Evolutionary conservation across 2,888 invertebrate genomes (phyloP).

Genomic region (Rosalia funebris): DNA sequence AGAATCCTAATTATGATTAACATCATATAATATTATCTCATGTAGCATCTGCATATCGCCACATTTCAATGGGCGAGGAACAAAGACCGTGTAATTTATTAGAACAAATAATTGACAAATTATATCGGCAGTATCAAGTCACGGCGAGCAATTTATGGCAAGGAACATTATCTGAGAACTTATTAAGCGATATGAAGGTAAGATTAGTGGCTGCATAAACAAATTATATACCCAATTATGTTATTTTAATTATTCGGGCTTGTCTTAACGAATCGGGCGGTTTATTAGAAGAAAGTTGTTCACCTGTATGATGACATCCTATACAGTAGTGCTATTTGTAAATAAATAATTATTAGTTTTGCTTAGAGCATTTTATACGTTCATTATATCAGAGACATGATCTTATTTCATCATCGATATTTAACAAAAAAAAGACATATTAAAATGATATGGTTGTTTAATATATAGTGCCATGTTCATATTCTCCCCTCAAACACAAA

Average conservation of each 20-base stretch:
- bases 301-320: too few species aligned
- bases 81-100: slow-evolving; percentile 38
- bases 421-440: too few species aligned
- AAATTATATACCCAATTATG: slow-evolving; percentile 26
- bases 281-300: too few species aligned
- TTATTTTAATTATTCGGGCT: slow-evolving; percentile 19
- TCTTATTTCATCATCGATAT: too few species aligned
- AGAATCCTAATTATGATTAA: slow-evolving; percentile 3
- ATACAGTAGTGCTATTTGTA: too few species aligned
- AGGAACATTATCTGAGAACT: slow-evolving; percentile 26
- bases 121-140: slow-evolving; percentile 39
- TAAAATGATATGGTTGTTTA: too few species aligned
- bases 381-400: too few species aligned
- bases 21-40: too few species aligned
- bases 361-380: too few species aligned
- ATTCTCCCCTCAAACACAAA: too few species aligned
- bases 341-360: too few species aligned
- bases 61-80: slow-evolving; percentile 5
- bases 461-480: too few species aligned
- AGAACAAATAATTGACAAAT: slow-evolving; percentile 45
- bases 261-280: slow-evolving; percentile 2
- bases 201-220: slow-evolving; percentile 30
- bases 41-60: slow-evolving; percentile 4
- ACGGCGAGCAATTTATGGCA: slow-evolving; percentile 34
- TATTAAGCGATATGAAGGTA: slow-evolving; percentile 26